Percentiles rank a stretch among this genome's conserved stretches.
Conservation (phyloP, 2,113 vertebrate genomes). For the Cyprinodon variegatus region DNA sequence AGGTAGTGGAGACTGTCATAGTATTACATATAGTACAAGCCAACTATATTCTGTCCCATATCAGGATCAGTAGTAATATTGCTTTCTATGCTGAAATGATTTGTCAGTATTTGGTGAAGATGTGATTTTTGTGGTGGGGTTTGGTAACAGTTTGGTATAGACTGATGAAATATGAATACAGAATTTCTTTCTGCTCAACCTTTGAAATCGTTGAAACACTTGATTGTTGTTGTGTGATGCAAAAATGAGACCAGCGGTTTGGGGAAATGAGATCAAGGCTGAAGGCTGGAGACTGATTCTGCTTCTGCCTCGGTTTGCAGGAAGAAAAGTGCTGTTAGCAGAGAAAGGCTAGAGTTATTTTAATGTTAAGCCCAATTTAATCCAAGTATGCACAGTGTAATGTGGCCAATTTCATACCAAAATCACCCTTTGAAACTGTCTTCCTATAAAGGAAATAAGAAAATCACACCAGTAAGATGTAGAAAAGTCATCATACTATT, state of each 20-base stretch:
- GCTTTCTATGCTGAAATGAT: constrained; percentile 20
- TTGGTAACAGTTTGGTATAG: constrained; percentile 26
- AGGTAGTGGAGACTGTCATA: constrained; percentile 45
- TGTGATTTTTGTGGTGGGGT: constrained; percentile 5
- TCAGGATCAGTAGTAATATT: constrained; percentile 29
- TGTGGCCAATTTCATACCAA: constrained; percentile 67
- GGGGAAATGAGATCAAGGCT: constrained; percentile 30
- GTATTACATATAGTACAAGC: constrained; percentile 33
- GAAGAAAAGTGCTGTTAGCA: not conserved
- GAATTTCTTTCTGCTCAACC: constrained; percentile 9
- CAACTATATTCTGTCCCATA: constrained; percentile 30
- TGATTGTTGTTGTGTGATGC: constrained; percentile 37
- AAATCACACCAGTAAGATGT: constrained; percentile 60
- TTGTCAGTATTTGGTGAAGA: constrained; percentile 18
- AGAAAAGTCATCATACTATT: constrained; percentile 61
- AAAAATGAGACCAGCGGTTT: constrained; percentile 20
- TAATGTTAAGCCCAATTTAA: constrained; percentile 61
- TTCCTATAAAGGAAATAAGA: constrained; percentile 61
- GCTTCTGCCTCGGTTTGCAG: constrained; percentile 25
- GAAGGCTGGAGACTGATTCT: constrained; percentile 33
- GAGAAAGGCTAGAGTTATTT: constrained; percentile 51
- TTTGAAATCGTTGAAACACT: not conserved
- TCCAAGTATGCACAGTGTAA: constrained; percentile 53
- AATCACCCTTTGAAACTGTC: constrained; percentile 64
- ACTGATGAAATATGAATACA: constrained; percentile 38